These are phyloP conservation scores for Coptodon rendalli DNA, from an alignment of 2,113 vertebrate genomes.

Conservation along the genomic window DNA sequence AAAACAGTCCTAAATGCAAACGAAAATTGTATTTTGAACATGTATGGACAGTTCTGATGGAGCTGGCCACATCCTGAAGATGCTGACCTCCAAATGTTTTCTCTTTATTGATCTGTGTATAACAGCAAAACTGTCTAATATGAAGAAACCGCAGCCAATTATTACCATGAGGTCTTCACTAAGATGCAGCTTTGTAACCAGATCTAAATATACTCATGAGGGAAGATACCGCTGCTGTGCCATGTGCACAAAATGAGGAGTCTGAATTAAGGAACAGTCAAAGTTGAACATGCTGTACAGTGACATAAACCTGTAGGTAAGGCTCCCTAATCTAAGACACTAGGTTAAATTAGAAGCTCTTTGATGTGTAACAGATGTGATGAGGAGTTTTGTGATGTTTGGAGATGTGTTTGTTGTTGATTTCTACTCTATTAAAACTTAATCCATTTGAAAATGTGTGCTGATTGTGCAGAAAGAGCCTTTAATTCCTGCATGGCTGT, in stretches of 20 bases:
- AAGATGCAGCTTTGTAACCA: neutral
- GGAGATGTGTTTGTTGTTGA: too few relatives aligned
- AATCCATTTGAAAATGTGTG: neutral
- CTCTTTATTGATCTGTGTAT: neutral
- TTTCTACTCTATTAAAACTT: too few relatives aligned
- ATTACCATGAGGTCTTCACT: neutral
- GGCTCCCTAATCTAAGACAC: neutral
- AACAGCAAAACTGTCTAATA: neutral
- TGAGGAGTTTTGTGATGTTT: too few relatives aligned
- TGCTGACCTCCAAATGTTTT: neutral
- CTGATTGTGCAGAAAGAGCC: accelerated
- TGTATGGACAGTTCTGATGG: neutral
- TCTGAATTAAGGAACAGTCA: neutral
- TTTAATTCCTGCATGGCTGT: neutral
- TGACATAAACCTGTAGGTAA: neutral
- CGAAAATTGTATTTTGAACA: too few relatives aligned
- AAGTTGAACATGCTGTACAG: neutral
- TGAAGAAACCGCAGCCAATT: neutral
- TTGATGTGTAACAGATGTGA: neutral
- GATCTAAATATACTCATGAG: neutral
- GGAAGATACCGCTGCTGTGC: accelerated
- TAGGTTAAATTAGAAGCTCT: accelerated
- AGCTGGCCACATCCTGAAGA: neutral
- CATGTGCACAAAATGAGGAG: neutral
- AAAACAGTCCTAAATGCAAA: too few relatives aligned